Evolutionary conservation across 2,797 vertebrate genomes (phyloP).

Genomic region (Hydrocynus forskahlii): DNA sequence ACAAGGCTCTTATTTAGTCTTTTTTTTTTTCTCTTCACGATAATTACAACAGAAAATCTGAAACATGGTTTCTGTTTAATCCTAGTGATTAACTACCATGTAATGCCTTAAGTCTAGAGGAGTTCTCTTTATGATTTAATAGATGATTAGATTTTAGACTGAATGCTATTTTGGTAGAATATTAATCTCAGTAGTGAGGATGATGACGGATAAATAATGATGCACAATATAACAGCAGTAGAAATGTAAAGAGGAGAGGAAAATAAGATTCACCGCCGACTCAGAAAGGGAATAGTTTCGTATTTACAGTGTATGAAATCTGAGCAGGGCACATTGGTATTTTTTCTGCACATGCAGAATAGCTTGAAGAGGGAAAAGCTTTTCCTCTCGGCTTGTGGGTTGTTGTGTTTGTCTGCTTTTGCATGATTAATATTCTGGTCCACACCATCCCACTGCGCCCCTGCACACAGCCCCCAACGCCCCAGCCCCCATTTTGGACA

Average conservation of each 20-base stretch:
- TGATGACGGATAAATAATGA: background rate
- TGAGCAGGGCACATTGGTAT: constrained; percentile 19
- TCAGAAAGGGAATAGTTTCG: constrained; percentile 15
- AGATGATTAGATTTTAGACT: background rate
- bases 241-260: background rate
- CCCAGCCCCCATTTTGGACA: constrained; percentile 45
- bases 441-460: constrained; percentile 45
- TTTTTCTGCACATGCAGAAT: constrained; percentile 31
- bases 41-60: no score
- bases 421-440: constrained; percentile 58
- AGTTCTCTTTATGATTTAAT: background rate
- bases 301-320: constrained; percentile 43
- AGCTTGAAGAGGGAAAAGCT: constrained; percentile 28
- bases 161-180: background rate
- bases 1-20: no score
- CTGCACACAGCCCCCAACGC: constrained; percentile 45
- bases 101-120: background rate
- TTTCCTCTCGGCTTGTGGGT: constrained; percentile 25
- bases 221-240: constrained; percentile 10
- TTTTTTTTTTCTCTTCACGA: no score
- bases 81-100: no score
- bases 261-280: background rate
- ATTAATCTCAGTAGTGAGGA: background rate
- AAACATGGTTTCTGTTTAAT: no score
- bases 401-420: constrained; percentile 56